A percentile compares a stretch with the other conserved stretches of the same genome.
phyloP scores from a whole-genome alignment of 2,797 vertebrate species.

The Dryobates pubescens region DNA sequence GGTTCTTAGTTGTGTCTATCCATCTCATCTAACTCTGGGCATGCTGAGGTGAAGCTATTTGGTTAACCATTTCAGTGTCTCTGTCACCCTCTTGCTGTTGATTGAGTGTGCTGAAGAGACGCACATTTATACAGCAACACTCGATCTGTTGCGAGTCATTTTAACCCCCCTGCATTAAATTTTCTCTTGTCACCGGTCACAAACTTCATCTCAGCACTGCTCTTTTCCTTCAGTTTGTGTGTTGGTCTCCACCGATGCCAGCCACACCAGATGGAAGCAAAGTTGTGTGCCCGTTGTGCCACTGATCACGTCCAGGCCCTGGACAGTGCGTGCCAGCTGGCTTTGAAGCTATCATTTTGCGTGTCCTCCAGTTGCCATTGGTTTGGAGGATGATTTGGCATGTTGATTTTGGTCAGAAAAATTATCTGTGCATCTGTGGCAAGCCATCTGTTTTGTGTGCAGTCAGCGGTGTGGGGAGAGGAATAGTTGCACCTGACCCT shows the following conservation, averaged over 20 bases:
- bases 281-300: slow-evolving; percentile 25
- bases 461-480: neutral
- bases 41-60: neutral
- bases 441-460: slow-evolving; percentile 18
- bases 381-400: slow-evolving; percentile 40
- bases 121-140: neutral
- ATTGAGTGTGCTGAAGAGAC: slow-evolving; percentile 28
- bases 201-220: neutral
- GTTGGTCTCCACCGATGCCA: neutral
- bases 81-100: neutral
- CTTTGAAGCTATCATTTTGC: neutral
- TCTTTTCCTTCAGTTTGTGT: neutral
- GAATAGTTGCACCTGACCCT: neutral
- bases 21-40: neutral
- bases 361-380: slow-evolving; percentile 50
- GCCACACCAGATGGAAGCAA: slow-evolving; percentile 48
- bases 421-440: slow-evolving; percentile 12
- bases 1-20: slow-evolving; percentile 26
- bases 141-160: slow-evolving; percentile 50
- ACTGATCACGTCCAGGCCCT: neutral
- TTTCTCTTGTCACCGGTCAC: slow-evolving; percentile 29
- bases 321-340: slow-evolving; percentile 17
- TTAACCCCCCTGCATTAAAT: neutral
- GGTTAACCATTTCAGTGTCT: slow-evolving; percentile 46
- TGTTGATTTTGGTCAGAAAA: slow-evolving; percentile 50